phyloP scores from a whole-genome alignment of 2,113 vertebrate species.

The Stercorarius parasiticus region DNA sequence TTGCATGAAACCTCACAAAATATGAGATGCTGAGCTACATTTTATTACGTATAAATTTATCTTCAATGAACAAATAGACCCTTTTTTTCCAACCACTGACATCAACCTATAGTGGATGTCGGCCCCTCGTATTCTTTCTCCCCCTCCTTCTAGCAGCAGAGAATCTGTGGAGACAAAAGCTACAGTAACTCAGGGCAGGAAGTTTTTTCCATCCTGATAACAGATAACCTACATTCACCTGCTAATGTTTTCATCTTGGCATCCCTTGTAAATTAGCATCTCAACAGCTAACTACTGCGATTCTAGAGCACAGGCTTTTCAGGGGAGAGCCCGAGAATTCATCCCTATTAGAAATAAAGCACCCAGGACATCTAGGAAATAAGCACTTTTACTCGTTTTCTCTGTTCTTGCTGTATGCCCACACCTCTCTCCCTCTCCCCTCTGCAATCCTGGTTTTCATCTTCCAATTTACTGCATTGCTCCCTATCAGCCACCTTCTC shows the following conservation, averaged over 20 bases:
- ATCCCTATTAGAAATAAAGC: background rate
- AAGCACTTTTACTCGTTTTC: background rate
- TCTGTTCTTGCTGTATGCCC: background rate
- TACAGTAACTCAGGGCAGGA: background rate
- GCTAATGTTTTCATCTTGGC: background rate
- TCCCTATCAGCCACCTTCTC: constrained; percentile 31
- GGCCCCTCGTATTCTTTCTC: background rate
- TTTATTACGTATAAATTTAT: background rate
- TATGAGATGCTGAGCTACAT: background rate
- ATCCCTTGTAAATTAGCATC: background rate
- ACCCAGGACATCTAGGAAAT: background rate
- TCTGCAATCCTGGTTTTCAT: background rate
- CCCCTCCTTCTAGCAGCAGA: background rate
- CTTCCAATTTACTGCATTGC: constrained; percentile 35
- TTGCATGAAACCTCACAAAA: background rate
- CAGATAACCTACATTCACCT: background rate
- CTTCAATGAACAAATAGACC: background rate
- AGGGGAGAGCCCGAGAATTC: background rate
- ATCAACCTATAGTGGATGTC: background rate
- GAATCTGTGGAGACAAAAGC: background rate
- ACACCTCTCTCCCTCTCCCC: background rate
- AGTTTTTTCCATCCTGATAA: background rate
- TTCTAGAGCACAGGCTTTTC: background rate
- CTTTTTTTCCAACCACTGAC: background rate
- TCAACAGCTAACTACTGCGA: background rate